phyloP scores from a whole-genome alignment of 2,888 invertebrate species.

The Glyphotaelius pellucidus region DNA sequence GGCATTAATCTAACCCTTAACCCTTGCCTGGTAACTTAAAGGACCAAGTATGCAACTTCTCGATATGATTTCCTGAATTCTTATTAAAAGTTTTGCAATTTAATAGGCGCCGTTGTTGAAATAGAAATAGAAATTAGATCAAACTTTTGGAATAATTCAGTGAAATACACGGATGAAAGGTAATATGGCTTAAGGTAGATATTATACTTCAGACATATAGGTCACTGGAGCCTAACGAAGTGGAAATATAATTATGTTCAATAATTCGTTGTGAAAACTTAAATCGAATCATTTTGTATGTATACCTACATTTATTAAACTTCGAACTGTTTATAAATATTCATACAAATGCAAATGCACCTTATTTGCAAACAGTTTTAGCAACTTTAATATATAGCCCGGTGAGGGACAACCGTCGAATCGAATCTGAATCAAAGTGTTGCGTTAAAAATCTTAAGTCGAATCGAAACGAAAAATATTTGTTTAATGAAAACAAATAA shows the following conservation, averaged over 20 bases:
- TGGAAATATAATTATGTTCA: not conserved
- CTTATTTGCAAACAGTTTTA: too few relatives aligned
- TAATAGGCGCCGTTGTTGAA: not conserved
- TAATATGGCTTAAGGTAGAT: not conserved
- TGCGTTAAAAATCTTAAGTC: too few relatives aligned
- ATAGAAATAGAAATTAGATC: not conserved
- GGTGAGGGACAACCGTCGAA: too few relatives aligned
- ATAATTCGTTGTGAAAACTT: not conserved
- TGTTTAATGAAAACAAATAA: too few relatives aligned
- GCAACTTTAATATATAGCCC: too few relatives aligned
- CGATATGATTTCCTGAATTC: not conserved
- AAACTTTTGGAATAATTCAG: not conserved
- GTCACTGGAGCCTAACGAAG: not conserved
- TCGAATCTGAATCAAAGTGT: too few relatives aligned
- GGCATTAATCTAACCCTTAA: slow-evolving; percentile 27
- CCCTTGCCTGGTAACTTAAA: not conserved
- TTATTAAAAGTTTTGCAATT: not conserved
- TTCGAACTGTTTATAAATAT: too few relatives aligned
- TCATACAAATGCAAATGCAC: too few relatives aligned
- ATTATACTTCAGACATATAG: not conserved
- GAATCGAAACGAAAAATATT: too few relatives aligned
- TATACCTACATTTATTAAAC: too few relatives aligned
- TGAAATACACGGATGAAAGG: not conserved
- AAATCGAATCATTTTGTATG: not conserved
- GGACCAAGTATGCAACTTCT: not conserved